Base-by-base conservation (phyloP, 2,797 vertebrate species). In the Iguana delicatissima region DNA sequence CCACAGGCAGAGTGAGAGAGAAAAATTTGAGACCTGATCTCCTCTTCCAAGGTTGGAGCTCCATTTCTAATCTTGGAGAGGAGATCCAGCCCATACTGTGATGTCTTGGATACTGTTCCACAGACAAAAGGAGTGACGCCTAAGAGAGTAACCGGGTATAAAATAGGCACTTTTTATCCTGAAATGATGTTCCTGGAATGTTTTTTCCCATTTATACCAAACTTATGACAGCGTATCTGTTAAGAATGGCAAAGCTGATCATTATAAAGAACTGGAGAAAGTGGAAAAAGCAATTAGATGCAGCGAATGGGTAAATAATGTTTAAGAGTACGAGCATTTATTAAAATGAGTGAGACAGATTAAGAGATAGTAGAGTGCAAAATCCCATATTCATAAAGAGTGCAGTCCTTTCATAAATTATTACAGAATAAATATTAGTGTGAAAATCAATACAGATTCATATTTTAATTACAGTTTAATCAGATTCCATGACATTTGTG, bases 401-500 rank as follows among this genome's bases (percentile, higher is more conserved):
- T 69, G 29, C 29, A 69, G 26, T 38, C n/a, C 57, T 83, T 83
- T 83, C n/a, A 57, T 32, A 32, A 2, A 50, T 69, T 84, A 32
- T 32, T 69, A 46, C 46, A 73, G 67, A 69, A 85, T 35, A 85
- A 13, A 12, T 85, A 22, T 35, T 85, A 32, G 29, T 50, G 64
- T 73, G 84, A 32, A 35, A 85, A 72, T 73, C 67, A 69, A 79
- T 14, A 29, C 50, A 29, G 22, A 79, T 38, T 46, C 83, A 55
- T 42, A 88, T 38, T 69, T 72, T 20, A 86, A 83, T 74, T 35
- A 87, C 18, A 87, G 16, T 13, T 62, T 35, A 35, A 89, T 77
- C n/a, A 84, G 80, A 52, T 67, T 52, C 76, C 29, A 35, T 84
- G 73, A 67, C 82, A 85, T 80, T 91, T 83, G 59, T 77, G 77